Evolutionary conservation across 2,888 invertebrate species (phyloP).

Genomic region (Antheraea yamamai): DNA sequence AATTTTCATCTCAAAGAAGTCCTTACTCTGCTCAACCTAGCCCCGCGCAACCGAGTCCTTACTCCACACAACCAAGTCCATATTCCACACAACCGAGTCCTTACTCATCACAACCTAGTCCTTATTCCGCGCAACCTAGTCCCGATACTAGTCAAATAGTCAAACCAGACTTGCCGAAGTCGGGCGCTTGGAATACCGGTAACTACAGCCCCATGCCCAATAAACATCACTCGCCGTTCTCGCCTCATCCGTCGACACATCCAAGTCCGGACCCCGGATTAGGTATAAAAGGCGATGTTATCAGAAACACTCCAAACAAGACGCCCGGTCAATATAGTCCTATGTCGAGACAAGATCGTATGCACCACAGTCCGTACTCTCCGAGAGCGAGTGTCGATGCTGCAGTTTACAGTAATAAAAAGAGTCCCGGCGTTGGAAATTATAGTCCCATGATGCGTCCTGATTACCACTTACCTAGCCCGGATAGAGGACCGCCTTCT

Average conservation of each 20-base stretch:
- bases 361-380: slow-evolving; percentile 71
- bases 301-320: slow-evolving; percentile 60
- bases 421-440: slow-evolving; percentile 69
- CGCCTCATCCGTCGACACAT: slow-evolving; percentile 73
- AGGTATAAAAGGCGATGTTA: slow-evolving; percentile 59
- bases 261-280: slow-evolving; percentile 71
- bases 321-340: slow-evolving; percentile 75
- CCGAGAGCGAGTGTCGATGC: slow-evolving; percentile 70
- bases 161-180: slow-evolving; percentile 67
- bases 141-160: slow-evolving; percentile 77
- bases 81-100: slow-evolving; percentile 75
- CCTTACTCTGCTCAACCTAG: slow-evolving; percentile 76
- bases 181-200: slow-evolving; percentile 73
- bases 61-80: slow-evolving; percentile 72
- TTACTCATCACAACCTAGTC: slow-evolving; percentile 75
- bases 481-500: slow-evolving; percentile 58
- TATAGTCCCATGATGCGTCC: slow-evolving; percentile 73
- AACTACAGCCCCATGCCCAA: slow-evolving; percentile 71
- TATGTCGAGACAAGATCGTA: slow-evolving; percentile 70
- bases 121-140: slow-evolving; percentile 75
- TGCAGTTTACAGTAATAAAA: slow-evolving; percentile 60
- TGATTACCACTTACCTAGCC: slow-evolving; percentile 70
- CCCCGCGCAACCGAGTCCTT: slow-evolving; percentile 75
- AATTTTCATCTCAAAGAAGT: slow-evolving; percentile 74
- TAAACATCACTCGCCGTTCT: slow-evolving; percentile 73